A percentile compares a stretch with the other conserved stretches of the same genome.
These are phyloP conservation scores for Tetanocera ferruginea DNA, from an alignment of 2,888 invertebrate species.

Conservation along the genomic window DNA sequence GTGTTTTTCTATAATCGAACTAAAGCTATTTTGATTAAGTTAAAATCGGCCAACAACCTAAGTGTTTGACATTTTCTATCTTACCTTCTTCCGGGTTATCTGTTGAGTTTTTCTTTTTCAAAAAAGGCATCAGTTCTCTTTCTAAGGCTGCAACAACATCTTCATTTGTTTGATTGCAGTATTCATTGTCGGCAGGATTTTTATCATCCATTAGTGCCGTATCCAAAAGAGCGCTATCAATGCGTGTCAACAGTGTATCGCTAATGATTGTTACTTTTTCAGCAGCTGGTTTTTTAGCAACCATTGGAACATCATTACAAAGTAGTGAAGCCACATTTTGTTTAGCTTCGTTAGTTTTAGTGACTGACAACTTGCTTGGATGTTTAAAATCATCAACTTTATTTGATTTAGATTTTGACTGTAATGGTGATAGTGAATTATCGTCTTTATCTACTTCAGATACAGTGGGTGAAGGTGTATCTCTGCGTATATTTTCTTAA, in stretches of 20 bases:
- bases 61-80: background rate
- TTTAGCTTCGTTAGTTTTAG: background rate
- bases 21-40: too few relatives aligned
- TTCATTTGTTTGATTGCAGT: slow-evolving; percentile 13
- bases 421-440: background rate
- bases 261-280: slow-evolving; percentile 33
- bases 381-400: background rate
- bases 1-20: too few relatives aligned
- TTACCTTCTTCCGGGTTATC: slow-evolving; percentile 5
- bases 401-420: background rate
- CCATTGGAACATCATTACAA: background rate
- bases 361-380: background rate
- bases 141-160: slow-evolving; percentile 27
- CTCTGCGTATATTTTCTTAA: slow-evolving; percentile 49
- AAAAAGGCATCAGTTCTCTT: slow-evolving; percentile 31
- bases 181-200: background rate
- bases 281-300: background rate
- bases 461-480: slow-evolving; percentile 51
- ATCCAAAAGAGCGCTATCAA: slow-evolving; percentile 38
- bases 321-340: background rate
- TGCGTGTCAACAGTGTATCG: slow-evolving; percentile 41
- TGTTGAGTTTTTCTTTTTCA: slow-evolving; percentile 15
- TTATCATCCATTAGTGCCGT: slow-evolving; percentile 3
- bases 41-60: too few relatives aligned
- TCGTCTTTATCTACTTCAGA: slow-evolving; percentile 46